Evolutionary conservation across 2,797 vertebrate genomes (phyloP).

Genomic region (Mormyrops boulengeri): DNA sequence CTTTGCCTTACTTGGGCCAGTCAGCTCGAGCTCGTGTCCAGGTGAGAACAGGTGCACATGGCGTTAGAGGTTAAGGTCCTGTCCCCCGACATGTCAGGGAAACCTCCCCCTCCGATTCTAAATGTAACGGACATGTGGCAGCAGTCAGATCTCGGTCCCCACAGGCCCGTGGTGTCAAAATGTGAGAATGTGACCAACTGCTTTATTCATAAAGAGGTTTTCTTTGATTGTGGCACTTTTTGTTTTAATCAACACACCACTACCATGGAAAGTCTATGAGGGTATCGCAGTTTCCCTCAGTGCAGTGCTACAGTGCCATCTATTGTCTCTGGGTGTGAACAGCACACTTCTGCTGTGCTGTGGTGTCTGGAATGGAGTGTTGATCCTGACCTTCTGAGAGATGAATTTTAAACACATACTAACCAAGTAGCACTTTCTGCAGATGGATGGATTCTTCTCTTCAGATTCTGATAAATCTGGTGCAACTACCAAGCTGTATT

Average conservation of each 20-base stretch:
- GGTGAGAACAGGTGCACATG: not conserved
- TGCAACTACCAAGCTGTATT: not conserved
- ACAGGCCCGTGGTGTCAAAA: not conserved
- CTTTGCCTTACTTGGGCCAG: not conserved
- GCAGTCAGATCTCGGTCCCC: not conserved
- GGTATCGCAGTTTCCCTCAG: not conserved
- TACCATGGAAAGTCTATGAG: not conserved
- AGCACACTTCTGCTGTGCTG: not conserved
- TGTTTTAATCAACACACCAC: not conserved
- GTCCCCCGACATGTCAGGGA: not conserved
- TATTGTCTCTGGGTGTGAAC: not conserved
- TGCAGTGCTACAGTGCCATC: not conserved
- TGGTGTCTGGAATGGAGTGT: too few relatives aligned
- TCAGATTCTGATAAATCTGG: not conserved
- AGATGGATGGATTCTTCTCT: not conserved
- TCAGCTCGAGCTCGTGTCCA: not conserved
- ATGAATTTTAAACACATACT: not conserved
- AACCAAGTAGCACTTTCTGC: not conserved
- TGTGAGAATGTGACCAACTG: not conserved
- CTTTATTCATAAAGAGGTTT: not conserved
- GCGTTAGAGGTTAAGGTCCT: not conserved
- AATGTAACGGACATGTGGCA: not conserved
- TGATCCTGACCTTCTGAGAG: not conserved
- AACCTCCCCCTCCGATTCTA: not conserved
- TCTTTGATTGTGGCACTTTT: not conserved